These are phyloP conservation scores for Lagodon rhomboides DNA, from an alignment of 2,797 vertebrate species.

Conservation along the genomic window DNA sequence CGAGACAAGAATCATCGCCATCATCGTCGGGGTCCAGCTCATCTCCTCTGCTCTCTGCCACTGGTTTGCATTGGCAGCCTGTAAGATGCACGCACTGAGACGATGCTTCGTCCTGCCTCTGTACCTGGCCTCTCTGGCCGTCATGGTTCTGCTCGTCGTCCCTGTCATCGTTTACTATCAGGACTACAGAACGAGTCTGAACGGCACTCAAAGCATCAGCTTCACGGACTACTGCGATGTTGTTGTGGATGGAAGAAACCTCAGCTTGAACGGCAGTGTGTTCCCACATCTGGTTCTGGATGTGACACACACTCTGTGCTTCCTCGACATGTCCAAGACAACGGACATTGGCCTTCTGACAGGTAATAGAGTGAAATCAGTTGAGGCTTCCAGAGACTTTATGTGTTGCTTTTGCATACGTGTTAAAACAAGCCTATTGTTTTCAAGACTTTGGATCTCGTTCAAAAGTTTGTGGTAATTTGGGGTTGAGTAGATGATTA, in stretches of 20 bases:
- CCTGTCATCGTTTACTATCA: constrained; percentile 56
- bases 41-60: constrained; percentile 80
- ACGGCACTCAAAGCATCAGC: constrained; percentile 26
- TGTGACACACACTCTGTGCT: constrained; percentile 68
- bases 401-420: no score
- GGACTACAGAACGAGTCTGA: constrained; percentile 26
- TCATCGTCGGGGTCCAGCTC: constrained; percentile 77
- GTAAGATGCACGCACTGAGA: constrained; percentile 84
- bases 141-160: constrained; percentile 65
- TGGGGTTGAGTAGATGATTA: no score
- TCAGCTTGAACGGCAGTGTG: neutral
- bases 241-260: constrained; percentile 22
- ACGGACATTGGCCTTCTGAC: constrained; percentile 57
- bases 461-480: no score
- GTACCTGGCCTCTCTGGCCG: constrained; percentile 74
- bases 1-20: constrained; percentile 49
- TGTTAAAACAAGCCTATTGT: no score
- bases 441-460: no score
- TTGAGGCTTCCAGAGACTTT: no score
- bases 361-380: constrained; percentile 28
- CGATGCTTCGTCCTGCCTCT: constrained; percentile 80
- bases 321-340: constrained; percentile 46
- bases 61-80: constrained; percentile 80
- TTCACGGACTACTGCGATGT: constrained; percentile 63
- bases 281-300: constrained; percentile 65